These are phyloP conservation scores for Tachysurus vachellii DNA, from an alignment of 2,113 vertebrate species.

Conservation along the genomic window DNA sequence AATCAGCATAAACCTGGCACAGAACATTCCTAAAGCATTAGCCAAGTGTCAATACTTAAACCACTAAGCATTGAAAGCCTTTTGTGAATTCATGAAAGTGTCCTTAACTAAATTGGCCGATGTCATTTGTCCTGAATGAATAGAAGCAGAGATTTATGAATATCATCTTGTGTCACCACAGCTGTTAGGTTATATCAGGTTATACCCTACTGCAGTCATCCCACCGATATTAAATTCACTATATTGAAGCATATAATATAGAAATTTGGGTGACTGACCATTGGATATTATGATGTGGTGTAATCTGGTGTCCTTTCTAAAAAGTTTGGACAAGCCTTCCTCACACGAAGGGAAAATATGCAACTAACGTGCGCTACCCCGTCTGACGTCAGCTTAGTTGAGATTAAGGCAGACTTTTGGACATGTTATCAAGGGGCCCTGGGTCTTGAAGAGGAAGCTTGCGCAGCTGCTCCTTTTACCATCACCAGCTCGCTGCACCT, in stretches of 20 bases:
- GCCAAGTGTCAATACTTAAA: not conserved
- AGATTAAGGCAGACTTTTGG: slow-evolving; percentile 38
- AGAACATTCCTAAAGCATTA: not conserved
- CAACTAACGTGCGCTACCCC: not conserved
- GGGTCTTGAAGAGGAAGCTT: slow-evolving; percentile 2
- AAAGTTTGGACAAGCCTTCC: not conserved
- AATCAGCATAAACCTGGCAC: not conserved
- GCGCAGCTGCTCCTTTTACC: not conserved
- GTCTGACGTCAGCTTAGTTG: slow-evolving; percentile 17
- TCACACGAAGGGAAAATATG: not conserved
- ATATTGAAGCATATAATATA: not conserved
- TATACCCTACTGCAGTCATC: not conserved
- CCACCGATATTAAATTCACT: not conserved
- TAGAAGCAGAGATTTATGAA: not conserved
- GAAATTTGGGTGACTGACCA: not conserved
- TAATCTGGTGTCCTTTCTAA: not conserved
- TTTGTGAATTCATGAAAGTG: not conserved
- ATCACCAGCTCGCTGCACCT: slow-evolving; percentile 33
- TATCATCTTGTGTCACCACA: not conserved
- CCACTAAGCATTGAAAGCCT: not conserved
- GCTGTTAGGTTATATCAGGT: not conserved
- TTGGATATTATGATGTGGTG: not conserved
- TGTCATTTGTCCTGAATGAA: not conserved
- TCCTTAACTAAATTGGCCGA: not conserved
- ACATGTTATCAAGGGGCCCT: not conserved